phyloP scores from a whole-genome alignment of 2,797 vertebrate species.

The Mallotus villosus region DNA sequence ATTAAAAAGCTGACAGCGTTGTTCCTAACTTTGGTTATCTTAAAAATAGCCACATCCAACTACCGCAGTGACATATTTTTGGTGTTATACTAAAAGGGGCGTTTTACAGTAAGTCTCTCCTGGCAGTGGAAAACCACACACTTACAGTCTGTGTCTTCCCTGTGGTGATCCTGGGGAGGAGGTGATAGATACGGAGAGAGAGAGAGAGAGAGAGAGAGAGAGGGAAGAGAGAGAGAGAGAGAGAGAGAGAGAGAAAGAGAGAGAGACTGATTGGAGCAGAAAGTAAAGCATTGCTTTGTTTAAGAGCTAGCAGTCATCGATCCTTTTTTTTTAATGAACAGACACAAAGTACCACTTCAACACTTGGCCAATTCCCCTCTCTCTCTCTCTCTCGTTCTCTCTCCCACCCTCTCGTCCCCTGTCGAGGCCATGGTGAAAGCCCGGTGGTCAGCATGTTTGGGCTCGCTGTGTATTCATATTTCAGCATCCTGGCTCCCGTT shows the following conservation, averaged over 20 bases:
- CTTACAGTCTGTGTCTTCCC: neutral
- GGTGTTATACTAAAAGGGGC: neutral
- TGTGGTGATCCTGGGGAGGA: neutral
- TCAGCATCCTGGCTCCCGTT: slow-evolving; percentile 3
- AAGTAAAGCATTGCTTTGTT: slow-evolving; percentile 8
- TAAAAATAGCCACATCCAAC: slow-evolving; percentile 6
- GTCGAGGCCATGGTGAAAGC: slow-evolving; percentile 18
- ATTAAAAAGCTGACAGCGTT: neutral
- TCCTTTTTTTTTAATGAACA: slow-evolving; percentile 17
- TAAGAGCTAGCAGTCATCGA: slow-evolving; percentile 4
- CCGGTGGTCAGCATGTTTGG: slow-evolving; percentile 30
- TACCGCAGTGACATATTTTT: neutral
- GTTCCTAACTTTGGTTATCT: neutral
- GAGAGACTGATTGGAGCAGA: neutral
- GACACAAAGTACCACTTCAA: slow-evolving; percentile 8
- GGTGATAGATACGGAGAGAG: neutral
- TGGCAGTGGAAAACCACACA: neutral
- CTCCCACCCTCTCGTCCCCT: slow-evolving; percentile 12
- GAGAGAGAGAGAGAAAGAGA: neutral
- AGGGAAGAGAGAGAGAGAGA: neutral
- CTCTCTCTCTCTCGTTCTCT: neutral
- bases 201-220: neutral
- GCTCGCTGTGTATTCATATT: slow-evolving; percentile 18
- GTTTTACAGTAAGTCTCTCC: no score
- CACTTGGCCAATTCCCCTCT: neutral